Percentiles rank a stretch among this genome's conserved stretches.
Conservation (phyloP, 2,113 vertebrate species). For the Corythornis vintsioides region DNA sequence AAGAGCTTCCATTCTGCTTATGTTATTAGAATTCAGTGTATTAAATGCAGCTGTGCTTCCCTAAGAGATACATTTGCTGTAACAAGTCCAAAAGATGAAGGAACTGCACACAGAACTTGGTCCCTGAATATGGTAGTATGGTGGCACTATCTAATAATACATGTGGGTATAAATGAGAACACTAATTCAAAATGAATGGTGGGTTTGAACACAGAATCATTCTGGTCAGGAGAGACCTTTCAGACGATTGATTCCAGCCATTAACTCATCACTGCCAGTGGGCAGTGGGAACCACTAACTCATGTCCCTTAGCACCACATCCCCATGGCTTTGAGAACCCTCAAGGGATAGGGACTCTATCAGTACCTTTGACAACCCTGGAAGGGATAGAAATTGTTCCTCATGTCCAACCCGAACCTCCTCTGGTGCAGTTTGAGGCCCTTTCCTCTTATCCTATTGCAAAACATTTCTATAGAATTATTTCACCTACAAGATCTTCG, state of each 20-base stretch:
- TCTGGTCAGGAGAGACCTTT: neutral
- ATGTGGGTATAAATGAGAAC: neutral
- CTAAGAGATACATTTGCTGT: neutral
- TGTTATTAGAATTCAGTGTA: neutral
- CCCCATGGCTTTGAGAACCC: neutral
- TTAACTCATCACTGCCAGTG: neutral
- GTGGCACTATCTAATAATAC: no score
- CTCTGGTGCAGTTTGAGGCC: neutral
- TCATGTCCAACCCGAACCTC: neutral
- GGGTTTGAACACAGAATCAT: neutral
- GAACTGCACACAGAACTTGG: neutral
- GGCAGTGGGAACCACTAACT: neutral
- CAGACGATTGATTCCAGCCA: neutral
- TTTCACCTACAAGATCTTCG: neutral
- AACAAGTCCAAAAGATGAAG: neutral
- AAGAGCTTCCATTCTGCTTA: neutral
- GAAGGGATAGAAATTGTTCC: neutral
- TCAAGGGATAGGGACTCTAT: neutral
- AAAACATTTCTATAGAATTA: neutral
- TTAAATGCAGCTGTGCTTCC: accelerated
- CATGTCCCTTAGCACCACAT: neutral
- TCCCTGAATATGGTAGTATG: accelerated
- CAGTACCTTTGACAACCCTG: no score
- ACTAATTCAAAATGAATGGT: neutral
- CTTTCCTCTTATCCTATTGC: neutral